Base-by-base conservation (phyloP, 2,888 invertebrate genomes). In the Cheilosia grossa region DNA sequence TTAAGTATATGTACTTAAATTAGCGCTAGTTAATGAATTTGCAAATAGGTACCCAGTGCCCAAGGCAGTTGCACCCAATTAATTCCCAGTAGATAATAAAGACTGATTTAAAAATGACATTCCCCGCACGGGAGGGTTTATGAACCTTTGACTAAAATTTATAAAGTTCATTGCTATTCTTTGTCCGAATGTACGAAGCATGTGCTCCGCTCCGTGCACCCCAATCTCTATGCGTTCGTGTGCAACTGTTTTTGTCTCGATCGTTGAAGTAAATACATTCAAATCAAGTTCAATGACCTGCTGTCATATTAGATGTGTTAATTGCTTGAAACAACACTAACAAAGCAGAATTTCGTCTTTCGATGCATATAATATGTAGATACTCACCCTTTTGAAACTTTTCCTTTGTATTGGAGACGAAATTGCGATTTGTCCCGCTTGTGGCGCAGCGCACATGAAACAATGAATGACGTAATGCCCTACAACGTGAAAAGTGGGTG, bases 291-390 rank as follows among this genome's bases (percentile, higher is more conserved):
- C 69, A 70, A 80, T 69, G 80, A 74, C 83, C 59, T 37, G 49
- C 44, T 30, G 44, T 58, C 74, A 75, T 70, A 66, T 80, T 83
- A 83, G 83, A 83, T 70, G 74, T 83, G 83, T 80, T 83, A 83
- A 83, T 83, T 83, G 74, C 80, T 80, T 54, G 27, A 70, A 64
- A 74, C 72, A 67, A 61, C 49, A 79, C 78, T 63, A 82, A 73
- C 63, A 74, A 69, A 74, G 24, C 58, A 70, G 69, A 44, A 21
- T 6, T 15, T 21, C 13, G 15, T 51, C 13, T 24, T 24, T 9
- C 10, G 13, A 15, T 51, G 13, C 24, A 24, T 51, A 21, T 5
- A 4, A 19, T 49, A 21, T 10, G 49, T 3, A 21, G 6, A 9
- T 19, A 13, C 51, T 51, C 51, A 51, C 24, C 51, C 51, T 51